Evolutionary conservation across 2,113 vertebrate genomes (phyloP).

Genomic region (Andinoacara biseriatus): DNA sequence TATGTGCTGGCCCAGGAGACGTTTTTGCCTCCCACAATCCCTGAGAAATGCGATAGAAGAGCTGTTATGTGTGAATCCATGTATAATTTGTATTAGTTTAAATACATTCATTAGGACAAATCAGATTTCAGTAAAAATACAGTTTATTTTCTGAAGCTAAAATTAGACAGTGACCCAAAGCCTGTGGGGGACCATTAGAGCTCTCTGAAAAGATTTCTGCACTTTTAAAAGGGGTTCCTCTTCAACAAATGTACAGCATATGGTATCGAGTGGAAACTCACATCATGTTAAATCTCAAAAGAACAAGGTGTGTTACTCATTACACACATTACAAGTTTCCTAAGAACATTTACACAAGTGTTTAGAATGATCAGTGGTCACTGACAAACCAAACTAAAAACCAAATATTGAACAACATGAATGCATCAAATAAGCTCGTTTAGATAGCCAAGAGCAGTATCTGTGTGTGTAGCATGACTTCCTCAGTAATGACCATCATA

Average conservation of each 20-base stretch:
- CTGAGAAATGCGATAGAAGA: not conserved
- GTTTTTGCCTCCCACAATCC: conserved; percentile 6
- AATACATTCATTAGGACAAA: conserved; percentile 24
- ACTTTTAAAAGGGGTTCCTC: not conserved
- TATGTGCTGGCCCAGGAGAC: not conserved
- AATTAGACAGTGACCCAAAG: conserved; percentile 65
- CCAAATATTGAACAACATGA: not conserved
- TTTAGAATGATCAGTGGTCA: not conserved
- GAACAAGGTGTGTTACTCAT: conserved; percentile 14
- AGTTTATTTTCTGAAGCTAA: conserved; percentile 73
- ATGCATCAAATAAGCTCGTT: not conserved
- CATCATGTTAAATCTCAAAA: conserved; percentile 6
- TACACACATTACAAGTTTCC: conserved; percentile 19
- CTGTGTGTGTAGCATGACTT: not conserved
- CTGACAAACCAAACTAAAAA: conserved; percentile 7
- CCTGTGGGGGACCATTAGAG: not conserved
- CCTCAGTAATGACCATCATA: not conserved
- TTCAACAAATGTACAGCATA: conserved; percentile 1
- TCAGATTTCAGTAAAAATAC: conserved; percentile 64
- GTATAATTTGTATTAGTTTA: not conserved
- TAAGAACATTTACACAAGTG: conserved; percentile 13
- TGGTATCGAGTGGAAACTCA: not conserved
- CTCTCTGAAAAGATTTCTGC: not conserved
- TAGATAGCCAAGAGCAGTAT: not conserved
- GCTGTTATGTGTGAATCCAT: not conserved